phyloP scores from a whole-genome alignment of 1,140 invertebrate species.

The Listronotus oregonensis region DNA sequence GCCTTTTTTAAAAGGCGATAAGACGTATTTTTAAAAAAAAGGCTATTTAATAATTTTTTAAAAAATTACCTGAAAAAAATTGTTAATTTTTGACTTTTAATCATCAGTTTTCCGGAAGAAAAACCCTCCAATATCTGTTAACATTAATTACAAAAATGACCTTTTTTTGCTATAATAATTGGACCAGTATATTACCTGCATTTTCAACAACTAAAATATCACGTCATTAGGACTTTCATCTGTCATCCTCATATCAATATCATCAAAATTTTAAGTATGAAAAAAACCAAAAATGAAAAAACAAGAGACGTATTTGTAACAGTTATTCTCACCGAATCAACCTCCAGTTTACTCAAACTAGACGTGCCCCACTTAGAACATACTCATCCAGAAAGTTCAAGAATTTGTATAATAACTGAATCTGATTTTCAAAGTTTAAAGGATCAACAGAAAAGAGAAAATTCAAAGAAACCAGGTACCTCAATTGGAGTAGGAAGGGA shows the following conservation, averaged over 20 bases:
- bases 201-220: no score
- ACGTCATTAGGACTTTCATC: no score
- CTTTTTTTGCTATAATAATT: no score
- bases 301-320: slow-evolving; percentile 47
- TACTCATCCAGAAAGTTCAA: slow-evolving; percentile 32
- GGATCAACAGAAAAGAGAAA: slow-evolving; percentile 8
- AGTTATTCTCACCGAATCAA: slow-evolving; percentile 49
- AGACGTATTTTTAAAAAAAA: no score
- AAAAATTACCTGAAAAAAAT: no score
- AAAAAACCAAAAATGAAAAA: slow-evolving; percentile 43
- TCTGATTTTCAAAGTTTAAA: slow-evolving; percentile 9
- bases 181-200: no score
- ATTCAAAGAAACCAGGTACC: slow-evolving; percentile 10
- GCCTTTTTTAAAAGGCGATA: no score
- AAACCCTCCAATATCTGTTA: no score
- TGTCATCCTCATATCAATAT: neutral
- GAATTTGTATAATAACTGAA: slow-evolving; percentile 39
- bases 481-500: neutral
- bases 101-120: no score
- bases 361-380: slow-evolving; percentile 47
- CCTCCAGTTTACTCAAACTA: slow-evolving; percentile 44
- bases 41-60: no score
- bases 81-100: no score
- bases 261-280: slow-evolving; percentile 31
- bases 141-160: no score